Percentiles rank a stretch among this genome's conserved stretches.
Evolutionary conservation across 2,888 invertebrate genomes (phyloP).

Genomic region (Teleogryllus oceanicus): DNA sequence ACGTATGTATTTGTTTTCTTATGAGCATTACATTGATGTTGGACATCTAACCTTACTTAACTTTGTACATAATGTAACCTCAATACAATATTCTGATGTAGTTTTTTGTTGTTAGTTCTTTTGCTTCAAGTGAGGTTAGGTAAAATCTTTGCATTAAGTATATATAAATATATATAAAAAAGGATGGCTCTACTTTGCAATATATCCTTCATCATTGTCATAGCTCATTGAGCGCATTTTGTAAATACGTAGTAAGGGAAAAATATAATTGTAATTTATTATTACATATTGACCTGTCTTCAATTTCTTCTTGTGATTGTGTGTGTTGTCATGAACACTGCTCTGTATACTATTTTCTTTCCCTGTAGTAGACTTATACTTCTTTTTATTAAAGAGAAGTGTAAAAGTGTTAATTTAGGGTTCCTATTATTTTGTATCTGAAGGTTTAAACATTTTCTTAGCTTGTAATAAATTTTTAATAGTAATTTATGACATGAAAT

Average conservation of each 20-base stretch:
- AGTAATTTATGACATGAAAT: neutral
- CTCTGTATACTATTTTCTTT: constrained; percentile 20
- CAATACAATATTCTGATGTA: neutral
- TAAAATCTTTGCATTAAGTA: constrained; percentile 19
- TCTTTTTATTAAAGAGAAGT: constrained; percentile 22
- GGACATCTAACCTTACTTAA: constrained; percentile 19
- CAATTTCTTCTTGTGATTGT: constrained; percentile 25
- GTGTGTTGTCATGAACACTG: constrained; percentile 21
- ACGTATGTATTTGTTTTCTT: constrained; percentile 31
- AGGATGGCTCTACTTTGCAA: constrained; percentile 19
- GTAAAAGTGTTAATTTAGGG: constrained; percentile 24
- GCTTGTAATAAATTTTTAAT: neutral
- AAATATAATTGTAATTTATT: constrained; percentile 27
- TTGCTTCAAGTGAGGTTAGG: constrained; percentile 20
- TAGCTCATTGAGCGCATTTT: constrained; percentile 28
- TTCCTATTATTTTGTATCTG: constrained; percentile 30
- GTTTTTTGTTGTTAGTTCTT: constrained; percentile 25
- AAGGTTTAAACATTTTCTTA: constrained; percentile 22
- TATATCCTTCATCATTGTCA: constrained; percentile 24
- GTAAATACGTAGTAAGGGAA: constrained; percentile 28
- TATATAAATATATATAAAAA: neutral
- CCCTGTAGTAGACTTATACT: constrained; percentile 5
- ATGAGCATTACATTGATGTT: constrained; percentile 27
- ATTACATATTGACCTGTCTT: constrained; percentile 23
- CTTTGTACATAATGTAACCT: constrained; percentile 22